Conservation (phyloP, 2,113 vertebrate genomes). For the Megaptera novaeangliae region DNA sequence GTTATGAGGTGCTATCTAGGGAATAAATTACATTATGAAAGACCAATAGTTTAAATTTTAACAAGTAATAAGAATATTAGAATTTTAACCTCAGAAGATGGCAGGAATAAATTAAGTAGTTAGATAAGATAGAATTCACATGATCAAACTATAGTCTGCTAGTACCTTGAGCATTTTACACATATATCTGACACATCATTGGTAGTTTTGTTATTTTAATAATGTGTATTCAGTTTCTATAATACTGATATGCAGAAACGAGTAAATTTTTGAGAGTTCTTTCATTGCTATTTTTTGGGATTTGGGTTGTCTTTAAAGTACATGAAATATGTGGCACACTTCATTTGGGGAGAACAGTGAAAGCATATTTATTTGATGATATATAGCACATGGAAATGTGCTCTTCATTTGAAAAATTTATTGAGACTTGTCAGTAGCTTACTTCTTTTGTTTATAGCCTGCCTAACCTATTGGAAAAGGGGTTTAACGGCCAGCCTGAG, state of each 20-base stretch:
- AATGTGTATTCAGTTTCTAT: not conserved
- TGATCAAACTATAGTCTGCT: not conserved
- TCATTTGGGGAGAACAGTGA: not conserved
- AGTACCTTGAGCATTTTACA: not conserved
- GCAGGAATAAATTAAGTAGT: not conserved
- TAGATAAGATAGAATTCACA: not conserved
- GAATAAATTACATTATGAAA: not conserved
- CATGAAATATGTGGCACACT: constrained; percentile 23
- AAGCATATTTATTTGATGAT: constrained; percentile 24
- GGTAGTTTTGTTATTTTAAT: not conserved
- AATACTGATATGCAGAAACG: not conserved
- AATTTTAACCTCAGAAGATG: constrained; percentile 25
- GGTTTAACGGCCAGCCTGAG: constrained; percentile 48
- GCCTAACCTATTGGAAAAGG: constrained; percentile 60
- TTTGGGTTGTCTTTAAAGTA: not conserved
- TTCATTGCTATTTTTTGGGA: not conserved
- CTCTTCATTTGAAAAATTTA: constrained; percentile 59
- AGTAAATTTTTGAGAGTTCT: not conserved
- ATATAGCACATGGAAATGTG: constrained; percentile 51
- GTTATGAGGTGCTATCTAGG: not conserved
- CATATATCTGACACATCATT: not conserved
- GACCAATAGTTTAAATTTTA: not conserved
- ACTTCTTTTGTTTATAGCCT: constrained; percentile 63
- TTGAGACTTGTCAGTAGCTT: constrained; percentile 36
- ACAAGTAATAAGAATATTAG: not conserved